A percentile compares a stretch with the other conserved stretches of the same genome.
Conservation (phyloP, 2,113 vertebrate genomes). For the Cervus canadensis region DNA sequence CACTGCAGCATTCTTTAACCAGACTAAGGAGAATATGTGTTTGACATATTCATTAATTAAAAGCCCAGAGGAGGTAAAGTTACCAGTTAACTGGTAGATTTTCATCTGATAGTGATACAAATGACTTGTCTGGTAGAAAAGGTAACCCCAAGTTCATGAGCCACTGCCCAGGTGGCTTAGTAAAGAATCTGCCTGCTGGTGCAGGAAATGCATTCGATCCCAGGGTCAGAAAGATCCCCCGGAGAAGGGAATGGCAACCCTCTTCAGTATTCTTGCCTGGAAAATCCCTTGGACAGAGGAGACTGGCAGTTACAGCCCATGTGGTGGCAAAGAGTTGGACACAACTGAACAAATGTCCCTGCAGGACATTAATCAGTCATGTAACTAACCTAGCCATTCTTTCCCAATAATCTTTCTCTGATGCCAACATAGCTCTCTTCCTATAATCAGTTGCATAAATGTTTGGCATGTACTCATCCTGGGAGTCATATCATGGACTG, state of each 20-base stretch:
- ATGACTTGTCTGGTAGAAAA: background rate
- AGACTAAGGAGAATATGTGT: background rate
- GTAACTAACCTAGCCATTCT: background rate
- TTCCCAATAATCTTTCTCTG: background rate
- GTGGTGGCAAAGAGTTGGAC: accelerated
- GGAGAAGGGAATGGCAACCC: background rate
- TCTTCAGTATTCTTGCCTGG: background rate
- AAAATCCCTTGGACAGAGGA: background rate
- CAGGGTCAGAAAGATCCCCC: background rate
- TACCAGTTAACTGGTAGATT: background rate
- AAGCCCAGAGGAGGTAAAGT: background rate
- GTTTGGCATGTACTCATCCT: background rate
- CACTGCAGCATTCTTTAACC: background rate
- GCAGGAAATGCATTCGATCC: background rate
- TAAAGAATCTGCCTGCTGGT: background rate
- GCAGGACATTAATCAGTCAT: background rate
- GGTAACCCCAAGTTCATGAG: background rate
- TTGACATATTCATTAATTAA: background rate
- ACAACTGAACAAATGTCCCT: background rate
- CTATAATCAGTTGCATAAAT: background rate
- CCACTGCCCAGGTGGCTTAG: background rate
- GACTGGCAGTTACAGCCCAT: background rate
- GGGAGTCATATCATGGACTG: background rate
- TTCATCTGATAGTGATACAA: background rate
- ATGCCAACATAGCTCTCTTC: background rate